Conservation (phyloP, 2,888 invertebrate genomes). For the Ceraclea dissimilis region DNA sequence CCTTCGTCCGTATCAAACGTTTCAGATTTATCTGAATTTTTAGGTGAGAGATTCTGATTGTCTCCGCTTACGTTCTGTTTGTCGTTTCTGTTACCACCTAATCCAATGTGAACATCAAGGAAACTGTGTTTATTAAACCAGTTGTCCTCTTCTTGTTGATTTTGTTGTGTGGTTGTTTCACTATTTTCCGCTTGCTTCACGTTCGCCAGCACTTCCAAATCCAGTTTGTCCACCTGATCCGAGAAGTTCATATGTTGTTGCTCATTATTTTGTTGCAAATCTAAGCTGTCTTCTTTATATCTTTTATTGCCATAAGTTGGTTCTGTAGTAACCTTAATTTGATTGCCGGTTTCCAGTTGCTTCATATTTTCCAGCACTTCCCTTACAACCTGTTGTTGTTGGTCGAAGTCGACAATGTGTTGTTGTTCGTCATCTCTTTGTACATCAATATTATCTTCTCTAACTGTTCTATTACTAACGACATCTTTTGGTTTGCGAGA, state of each 20-base stretch:
- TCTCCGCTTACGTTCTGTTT: neutral
- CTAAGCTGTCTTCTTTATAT: too few species aligned
- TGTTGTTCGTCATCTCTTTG: neutral
- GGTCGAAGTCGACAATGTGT: neutral
- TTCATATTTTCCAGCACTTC: neutral
- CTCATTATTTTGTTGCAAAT: too few species aligned
- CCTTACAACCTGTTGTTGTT: neutral
- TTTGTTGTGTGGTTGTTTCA: neutral
- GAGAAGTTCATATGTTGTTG: too few species aligned
- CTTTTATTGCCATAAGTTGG: too few species aligned
- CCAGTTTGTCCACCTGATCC: too few species aligned
- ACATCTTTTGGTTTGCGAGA: too few species aligned
- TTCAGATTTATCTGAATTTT: neutral
- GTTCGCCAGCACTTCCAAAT: too few species aligned
- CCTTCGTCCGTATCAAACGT: neutral
- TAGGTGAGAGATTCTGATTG: neutral
- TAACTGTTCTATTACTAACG: too few species aligned
- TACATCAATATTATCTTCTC: too few species aligned
- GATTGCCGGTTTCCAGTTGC: neutral
- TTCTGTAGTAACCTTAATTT: neutral
- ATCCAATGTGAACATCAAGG: conserved; percentile 7
- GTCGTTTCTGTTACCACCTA: neutral
- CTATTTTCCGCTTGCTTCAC: too few species aligned
- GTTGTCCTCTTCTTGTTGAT: conserved; percentile 6
- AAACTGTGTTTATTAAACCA: conserved; percentile 19